These are phyloP conservation scores for Dipodomys stephensi DNA, from an alignment of 2,113 vertebrate genomes.

Conservation along the genomic window DNA sequence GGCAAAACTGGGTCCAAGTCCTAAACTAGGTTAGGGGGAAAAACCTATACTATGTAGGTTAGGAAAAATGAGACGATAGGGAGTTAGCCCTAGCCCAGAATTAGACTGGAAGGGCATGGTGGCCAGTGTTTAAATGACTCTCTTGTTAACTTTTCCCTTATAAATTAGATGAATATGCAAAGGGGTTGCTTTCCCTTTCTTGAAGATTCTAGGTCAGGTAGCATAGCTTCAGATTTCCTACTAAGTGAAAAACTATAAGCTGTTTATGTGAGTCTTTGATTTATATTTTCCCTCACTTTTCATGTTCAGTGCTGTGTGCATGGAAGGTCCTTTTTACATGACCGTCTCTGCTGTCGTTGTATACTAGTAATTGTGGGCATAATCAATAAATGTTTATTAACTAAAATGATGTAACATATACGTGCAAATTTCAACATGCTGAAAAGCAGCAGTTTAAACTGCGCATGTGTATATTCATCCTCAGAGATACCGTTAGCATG, in stretches of 20 bases:
- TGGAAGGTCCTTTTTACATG: not conserved
- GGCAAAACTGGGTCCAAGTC: not conserved
- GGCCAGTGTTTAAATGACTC: not conserved
- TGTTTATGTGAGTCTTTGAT: not conserved
- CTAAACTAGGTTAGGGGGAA: not conserved
- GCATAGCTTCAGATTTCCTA: not conserved
- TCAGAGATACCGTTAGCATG: not conserved
- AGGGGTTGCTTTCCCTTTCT: not conserved
- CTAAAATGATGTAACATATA: not conserved
- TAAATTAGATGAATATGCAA: not conserved
- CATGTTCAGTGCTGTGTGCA: not conserved
- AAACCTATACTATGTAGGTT: too few species aligned
- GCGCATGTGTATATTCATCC: not conserved
- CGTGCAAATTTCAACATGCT: not conserved
- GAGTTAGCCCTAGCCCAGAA: slow-evolving; percentile 1
- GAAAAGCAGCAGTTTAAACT: slow-evolving; percentile 31
- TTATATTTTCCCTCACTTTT: not conserved
- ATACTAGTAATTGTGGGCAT: not conserved
- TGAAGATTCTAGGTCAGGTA: not conserved
- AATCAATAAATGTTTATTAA: not conserved
- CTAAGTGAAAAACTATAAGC: not conserved
- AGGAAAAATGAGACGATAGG: not conserved
- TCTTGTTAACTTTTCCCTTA: not conserved
- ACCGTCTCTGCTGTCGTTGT: not conserved
- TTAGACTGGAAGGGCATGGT: not conserved